Base-by-base conservation (phyloP, 2,113 vertebrate species). In the Halichoeres trimaculatus region DNA sequence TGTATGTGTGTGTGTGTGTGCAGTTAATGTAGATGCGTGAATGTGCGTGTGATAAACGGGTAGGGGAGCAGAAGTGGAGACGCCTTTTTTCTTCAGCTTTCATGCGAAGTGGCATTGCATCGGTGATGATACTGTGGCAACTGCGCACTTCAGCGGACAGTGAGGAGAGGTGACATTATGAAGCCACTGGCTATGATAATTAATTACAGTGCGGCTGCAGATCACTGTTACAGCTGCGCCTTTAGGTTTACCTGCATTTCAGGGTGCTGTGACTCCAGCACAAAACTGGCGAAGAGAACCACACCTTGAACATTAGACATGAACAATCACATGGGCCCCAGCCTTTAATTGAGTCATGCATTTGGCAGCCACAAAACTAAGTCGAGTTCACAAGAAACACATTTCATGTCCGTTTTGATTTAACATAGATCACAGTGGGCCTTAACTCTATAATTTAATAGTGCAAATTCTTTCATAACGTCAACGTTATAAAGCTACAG, bases 261-360 rank as follows among this genome's bases (percentile, higher is more conserved):
- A 30, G 75, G 74, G 51, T 40, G 30, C 30, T 30, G 30, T 53
- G 19, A 57, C 77, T 57, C 41, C 54, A 10, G 75, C 63, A 57
- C 66, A 76, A 14, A 77, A 67, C 59, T 71, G 84, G 86, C 65
- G 79, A 78, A 59, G 64, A 65, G 62, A 88, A 91, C 92, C 92
- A 92, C 92, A 92, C 92, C 90, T 93, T 83, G 40, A 78, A 68
- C 75, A 56, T 55, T 23, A 84, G 70, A 63, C 64, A 73, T 64
- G 64, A 81, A 76, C 68, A 76, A 83, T 76, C 76, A 86, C 81
- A 80, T 70, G 79, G 61, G 76, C 63, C 69, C 48, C 47, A 62
- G 76, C 68, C 70, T 82, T 80, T 71, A 80, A 85, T 23, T 76
- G 70, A 74, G 71, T 61, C 74, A 58, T 60, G n/a, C 53, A 71